Evolutionary conservation across 2,113 vertebrate genomes (phyloP).

Genomic region (Nothobranchius kuhntae): DNA sequence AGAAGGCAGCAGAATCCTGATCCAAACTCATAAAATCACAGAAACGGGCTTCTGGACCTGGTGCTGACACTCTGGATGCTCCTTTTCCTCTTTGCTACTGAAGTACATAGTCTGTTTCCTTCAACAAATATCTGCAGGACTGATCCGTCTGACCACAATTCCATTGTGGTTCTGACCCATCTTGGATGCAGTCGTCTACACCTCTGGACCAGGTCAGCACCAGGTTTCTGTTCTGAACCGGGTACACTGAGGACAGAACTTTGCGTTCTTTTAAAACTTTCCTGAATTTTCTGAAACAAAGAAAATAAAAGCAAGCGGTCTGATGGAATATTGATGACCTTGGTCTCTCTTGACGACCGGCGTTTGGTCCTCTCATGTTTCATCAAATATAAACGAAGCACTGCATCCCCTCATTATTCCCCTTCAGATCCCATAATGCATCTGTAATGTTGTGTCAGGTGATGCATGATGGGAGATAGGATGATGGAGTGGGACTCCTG

Average conservation of each 20-base stretch:
- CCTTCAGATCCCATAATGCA: constrained; percentile 74
- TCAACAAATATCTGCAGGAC: too few relatives aligned
- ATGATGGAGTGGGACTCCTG: constrained; percentile 46
- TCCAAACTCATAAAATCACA: too few relatives aligned
- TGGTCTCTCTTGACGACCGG: constrained; percentile 70
- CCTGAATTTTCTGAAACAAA: constrained; percentile 32
- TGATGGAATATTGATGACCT: constrained; percentile 78
- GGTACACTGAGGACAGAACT: constrained; percentile 16
- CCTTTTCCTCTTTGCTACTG: too few relatives aligned
- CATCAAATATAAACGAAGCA: constrained; percentile 73
- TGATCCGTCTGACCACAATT: too few relatives aligned
- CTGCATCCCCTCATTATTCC: constrained; percentile 34
- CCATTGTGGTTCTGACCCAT: neutral
- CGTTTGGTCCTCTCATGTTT: constrained; percentile 79
- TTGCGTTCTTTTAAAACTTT: constrained; percentile 24
- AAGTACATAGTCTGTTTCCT: too few relatives aligned
- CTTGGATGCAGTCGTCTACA: too few relatives aligned
- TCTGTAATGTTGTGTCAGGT: constrained; percentile 72
- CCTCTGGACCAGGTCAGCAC: neutral
- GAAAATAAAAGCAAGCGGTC: constrained; percentile 11
- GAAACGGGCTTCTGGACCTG: too few relatives aligned
- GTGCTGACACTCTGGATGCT: too few relatives aligned
- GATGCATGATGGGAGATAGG: constrained; percentile 56
- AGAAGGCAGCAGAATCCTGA: too few relatives aligned
- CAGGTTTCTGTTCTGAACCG: too few relatives aligned